Base-by-base conservation (phyloP, 2,797 vertebrate genomes). In the Muscicapa comitata region DNA sequence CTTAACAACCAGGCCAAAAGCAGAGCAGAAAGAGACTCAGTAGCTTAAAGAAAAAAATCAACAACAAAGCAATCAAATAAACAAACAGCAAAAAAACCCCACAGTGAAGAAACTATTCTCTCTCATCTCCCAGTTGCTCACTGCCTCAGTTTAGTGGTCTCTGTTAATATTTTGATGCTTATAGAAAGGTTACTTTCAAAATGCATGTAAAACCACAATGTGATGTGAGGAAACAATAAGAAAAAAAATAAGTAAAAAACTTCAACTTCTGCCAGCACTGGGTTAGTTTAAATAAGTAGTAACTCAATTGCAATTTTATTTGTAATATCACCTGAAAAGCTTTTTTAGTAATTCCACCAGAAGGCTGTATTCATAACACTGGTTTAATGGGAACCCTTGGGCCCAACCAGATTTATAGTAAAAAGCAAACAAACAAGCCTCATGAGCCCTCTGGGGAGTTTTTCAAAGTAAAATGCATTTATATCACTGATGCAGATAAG, bases 401-500 rank as follows among this genome's bases (percentile, higher is more conserved):
- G 72, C 48, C 37, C 65, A 74, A 70, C 19, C 7, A 77, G n/a
- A 89, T 82, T 87, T 85, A 67, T 26, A 53, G 7, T 24, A 77
- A 79, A 78, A 87, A 88, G 17, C 66, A 93, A 89, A 88, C 40
- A 89, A 93, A 78, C 17, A 86, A 86, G 13, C 9, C n/a, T 86
- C 76, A 75, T 54, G 54, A 95, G 47, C 29, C 50, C 85, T 91
- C 88, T 74, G n/a, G 71, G 65, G 66, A 54, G 21, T 7, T 76
- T 93, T 97, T 80, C 42, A 86, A 96, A 95, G 82, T 80, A 73
- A 96, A 95, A 96, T 77, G 37, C 90, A 47, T 89, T 96, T 90
- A 67, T 33, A 48, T 37, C 75, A 63, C 66, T 96, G 83, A 83
- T 94, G 65, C 65, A 96, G 80, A 94, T 94, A 93, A 86, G 31